Conservation (phyloP, 2,797 vertebrate species). For the Sebastes nivosus region DNA sequence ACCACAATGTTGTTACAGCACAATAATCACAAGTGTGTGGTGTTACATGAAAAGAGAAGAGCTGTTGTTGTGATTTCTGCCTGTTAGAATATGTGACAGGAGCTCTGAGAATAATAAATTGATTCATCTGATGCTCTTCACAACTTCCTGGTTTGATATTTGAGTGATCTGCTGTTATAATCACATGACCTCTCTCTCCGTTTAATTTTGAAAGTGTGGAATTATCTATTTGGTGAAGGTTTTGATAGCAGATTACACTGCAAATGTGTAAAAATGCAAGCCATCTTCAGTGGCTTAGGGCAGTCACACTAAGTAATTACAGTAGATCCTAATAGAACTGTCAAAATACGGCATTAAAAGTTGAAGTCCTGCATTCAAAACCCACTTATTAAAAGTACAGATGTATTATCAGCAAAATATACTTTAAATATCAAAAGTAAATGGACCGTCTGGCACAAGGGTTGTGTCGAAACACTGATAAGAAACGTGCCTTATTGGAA, state of each 20-base stretch:
- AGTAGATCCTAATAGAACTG: not conserved
- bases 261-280: not conserved
- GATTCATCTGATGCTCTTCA: not conserved
- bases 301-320: not conserved
- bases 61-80: not conserved
- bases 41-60: not conserved
- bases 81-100: not conserved
- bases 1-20: not conserved
- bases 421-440: too few species aligned
- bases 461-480: not conserved
- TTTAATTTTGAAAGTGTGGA: not conserved
- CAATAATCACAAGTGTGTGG: not conserved
- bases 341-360: not conserved
- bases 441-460: not conserved
- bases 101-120: conserved; percentile 44
- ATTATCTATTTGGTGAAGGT: not conserved
- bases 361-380: not conserved
- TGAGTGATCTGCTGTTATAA: not conserved
- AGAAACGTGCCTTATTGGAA: conserved; percentile 65
- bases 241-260: not conserved
- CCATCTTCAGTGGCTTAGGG: too few species aligned
- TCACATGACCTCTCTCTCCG: not conserved
- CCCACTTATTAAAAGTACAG: not conserved
- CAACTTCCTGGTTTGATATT: not conserved
- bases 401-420: not conserved